Conservation (phyloP, 2,888 invertebrate genomes). For the Shargacucullia verbasci region DNA sequence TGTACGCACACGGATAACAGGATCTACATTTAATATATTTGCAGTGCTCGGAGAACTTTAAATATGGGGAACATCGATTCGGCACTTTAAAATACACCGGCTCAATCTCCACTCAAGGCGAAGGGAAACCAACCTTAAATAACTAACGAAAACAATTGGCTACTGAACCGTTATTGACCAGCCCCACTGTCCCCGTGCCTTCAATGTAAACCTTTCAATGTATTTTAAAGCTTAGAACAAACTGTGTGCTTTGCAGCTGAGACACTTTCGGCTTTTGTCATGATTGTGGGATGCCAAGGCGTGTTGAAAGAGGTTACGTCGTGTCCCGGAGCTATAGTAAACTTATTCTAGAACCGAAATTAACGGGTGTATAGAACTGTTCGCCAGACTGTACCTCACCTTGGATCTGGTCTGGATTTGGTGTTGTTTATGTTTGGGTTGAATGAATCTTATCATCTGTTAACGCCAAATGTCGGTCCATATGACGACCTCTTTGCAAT, state of each 20-base stretch:
- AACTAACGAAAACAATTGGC: slow-evolving; percentile 39
- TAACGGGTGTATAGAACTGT: not conserved
- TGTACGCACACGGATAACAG: slow-evolving; percentile 26
- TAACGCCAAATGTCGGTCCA: too few species aligned
- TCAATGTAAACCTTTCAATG: slow-evolving; percentile 56
- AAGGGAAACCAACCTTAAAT: slow-evolving; percentile 48
- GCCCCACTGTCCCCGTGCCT: slow-evolving; percentile 54
- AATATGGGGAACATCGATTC: slow-evolving; percentile 49
- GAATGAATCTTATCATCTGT: too few species aligned
- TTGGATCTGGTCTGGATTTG: too few species aligned
- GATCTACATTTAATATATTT: slow-evolving; percentile 27
- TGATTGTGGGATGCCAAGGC: too few species aligned
- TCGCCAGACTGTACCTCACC: too few species aligned
- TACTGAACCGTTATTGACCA: slow-evolving; percentile 40
- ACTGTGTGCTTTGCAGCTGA: slow-evolving; percentile 29
- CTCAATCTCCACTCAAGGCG: slow-evolving; percentile 55
- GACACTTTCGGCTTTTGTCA: not conserved
- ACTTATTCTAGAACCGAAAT: not conserved
- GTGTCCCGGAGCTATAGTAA: not conserved
- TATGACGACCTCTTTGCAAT: too few species aligned
- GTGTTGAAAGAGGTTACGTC: not conserved
- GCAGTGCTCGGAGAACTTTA: slow-evolving; percentile 38
- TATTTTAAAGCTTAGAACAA: slow-evolving; percentile 56
- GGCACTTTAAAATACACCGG: slow-evolving; percentile 56
- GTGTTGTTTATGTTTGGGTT: too few species aligned